Evolutionary conservation across 2,888 invertebrate genomes (phyloP), one percentile per base, ranked within the genome.

Genomic region (Drosophila demipolita): DNA sequence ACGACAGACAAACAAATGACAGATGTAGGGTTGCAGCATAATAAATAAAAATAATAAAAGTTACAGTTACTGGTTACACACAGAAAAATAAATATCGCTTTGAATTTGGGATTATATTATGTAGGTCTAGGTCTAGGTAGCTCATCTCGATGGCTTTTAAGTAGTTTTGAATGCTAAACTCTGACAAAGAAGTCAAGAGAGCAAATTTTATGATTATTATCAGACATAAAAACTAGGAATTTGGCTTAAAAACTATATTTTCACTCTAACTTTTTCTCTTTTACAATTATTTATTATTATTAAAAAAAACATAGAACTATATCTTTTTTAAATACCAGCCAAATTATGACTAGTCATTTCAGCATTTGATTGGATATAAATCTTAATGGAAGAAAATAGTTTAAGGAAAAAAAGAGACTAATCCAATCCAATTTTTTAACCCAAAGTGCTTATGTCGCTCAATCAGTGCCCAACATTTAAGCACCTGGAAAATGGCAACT

Each of bases 401-500:
- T 48, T 42, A 38, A 62, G 45, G 66, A 53, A 61, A 67, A 71
- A 26, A 48, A 33, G 29, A 59, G 59, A 45, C 3, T 6, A 40
- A 65, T 45, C 20, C 61, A 23, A 38, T 20, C 7, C 40, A 65
- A 70, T 72, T 68, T 42, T 53, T 54, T 67, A 76, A 84, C 73
- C 80, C 80, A 83, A 82, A 82, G 87, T 83, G 75, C 82, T 83
- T 70, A 82, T 82, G 83, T 83, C 71, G 75, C 71, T 65, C 69
- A 23, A 64, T 85, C 83, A 79, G 87, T 87, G 81, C 75, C 73
- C 80, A 82, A 45, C 78, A 82, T 85, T 87, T 85, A 87, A 81
- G 73, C 79, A 84, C 77, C 62, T 62, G 64, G 53, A 68, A 80
- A 80, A 83, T 73, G 71, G 57, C 85, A 75, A 68, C 61, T 69